Evolutionary conservation across 2,797 vertebrate species (phyloP).

Genomic region (Sebastes trivittatus): DNA sequence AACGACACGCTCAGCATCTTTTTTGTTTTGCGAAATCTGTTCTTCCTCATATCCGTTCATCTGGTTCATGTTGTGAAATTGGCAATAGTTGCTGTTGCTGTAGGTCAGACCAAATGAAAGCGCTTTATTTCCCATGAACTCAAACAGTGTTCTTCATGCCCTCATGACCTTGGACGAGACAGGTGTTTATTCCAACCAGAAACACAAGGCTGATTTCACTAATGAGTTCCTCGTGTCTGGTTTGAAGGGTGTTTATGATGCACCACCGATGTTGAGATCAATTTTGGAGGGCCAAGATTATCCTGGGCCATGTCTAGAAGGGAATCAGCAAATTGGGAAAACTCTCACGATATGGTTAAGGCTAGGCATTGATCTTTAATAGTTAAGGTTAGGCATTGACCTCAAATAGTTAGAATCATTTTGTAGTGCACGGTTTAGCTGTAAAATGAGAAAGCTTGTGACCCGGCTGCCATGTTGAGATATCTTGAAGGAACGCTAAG

Average conservation of each 20-base stretch:
- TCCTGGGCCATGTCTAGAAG: not conserved
- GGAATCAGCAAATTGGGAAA: no score
- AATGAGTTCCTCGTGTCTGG: not conserved
- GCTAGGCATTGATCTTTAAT: no score
- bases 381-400: no score
- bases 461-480: no score
- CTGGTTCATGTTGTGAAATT: slow-evolving; percentile 28
- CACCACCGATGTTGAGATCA: not conserved
- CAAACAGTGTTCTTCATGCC: not conserved
- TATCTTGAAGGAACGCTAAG: no score
- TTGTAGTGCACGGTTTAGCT: no score
- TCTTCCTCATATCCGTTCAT: slow-evolving; percentile 27
- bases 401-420: no score
- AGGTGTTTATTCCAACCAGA: not conserved
- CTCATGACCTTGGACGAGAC: not conserved
- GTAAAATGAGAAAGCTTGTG: no score
- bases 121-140: not conserved
- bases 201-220: not conserved
- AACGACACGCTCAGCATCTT: slow-evolving; percentile 48
- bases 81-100: not conserved
- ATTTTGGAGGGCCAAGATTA: not conserved
- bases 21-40: slow-evolving; percentile 29
- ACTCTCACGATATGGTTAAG: no score
- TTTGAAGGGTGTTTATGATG: not conserved
- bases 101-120: not conserved